A percentile compares a stretch with the other conserved stretches of the same genome.
These are phyloP conservation scores for Heliconius hermathena DNA, from an alignment of 1,140 invertebrate genomes.

Conservation along the genomic window DNA sequence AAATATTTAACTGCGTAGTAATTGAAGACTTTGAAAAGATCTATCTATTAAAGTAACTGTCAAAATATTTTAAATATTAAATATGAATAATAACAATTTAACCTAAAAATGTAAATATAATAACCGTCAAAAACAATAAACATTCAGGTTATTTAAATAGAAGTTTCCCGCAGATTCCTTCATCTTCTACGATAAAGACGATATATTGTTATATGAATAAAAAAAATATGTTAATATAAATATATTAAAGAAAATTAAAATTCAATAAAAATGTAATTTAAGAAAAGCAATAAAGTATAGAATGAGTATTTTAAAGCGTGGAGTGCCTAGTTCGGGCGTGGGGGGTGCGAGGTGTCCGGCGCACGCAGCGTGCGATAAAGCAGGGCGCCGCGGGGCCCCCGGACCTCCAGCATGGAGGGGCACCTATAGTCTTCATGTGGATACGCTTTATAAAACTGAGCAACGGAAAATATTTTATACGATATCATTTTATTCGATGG, in stretches of 20 bases:
- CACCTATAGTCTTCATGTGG: conserved; percentile 38
- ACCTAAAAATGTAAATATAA: background rate
- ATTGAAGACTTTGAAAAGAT: too few relatives aligned
- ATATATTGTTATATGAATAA: background rate
- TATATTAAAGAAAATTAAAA: background rate
- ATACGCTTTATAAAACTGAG: conserved; percentile 11
- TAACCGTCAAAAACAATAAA: background rate
- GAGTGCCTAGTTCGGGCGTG: conserved; percentile 45
- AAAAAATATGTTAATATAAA: background rate
- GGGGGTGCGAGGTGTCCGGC: conserved; percentile 65
- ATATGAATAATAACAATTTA: too few relatives aligned
- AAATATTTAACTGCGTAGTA: too few relatives aligned
- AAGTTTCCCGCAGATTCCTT: background rate
- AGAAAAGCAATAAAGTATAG: conserved; percentile 34
- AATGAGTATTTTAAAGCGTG: conserved; percentile 41
- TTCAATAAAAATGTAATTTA: conserved; percentile 11
- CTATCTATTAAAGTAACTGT: too few relatives aligned
- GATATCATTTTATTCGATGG: background rate
- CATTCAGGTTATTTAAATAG: background rate
- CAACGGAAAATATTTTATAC: background rate
- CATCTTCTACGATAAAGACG: background rate
- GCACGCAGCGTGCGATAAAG: conserved; percentile 76
- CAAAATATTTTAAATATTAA: background rate
- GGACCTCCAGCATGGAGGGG: conserved; percentile 64
- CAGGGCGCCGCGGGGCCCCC: conserved; percentile 72